Conservation (phyloP, 2,113 vertebrate species). For the Pterophyllum scalare region DNA sequence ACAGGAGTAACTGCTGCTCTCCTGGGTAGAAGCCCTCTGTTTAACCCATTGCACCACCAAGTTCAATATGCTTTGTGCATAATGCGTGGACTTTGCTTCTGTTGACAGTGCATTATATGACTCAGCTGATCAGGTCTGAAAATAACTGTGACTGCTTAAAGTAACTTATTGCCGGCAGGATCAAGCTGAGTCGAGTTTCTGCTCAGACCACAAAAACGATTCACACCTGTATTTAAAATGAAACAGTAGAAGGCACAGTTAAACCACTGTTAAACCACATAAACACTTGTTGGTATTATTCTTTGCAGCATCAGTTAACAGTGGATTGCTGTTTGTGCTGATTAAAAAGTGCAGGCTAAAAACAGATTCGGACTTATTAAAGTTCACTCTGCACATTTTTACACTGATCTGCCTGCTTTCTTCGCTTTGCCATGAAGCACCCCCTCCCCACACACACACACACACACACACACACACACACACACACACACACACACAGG, state of each 20-base stretch:
- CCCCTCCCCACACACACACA: no score
- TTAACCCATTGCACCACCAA: neutral
- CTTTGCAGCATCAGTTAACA: neutral
- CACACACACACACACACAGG: no score
- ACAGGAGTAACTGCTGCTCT: neutral
- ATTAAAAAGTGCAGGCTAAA: neutral
- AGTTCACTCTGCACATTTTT: no score
- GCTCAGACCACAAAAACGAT: neutral
- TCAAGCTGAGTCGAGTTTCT: neutral
- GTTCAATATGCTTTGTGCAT: neutral
- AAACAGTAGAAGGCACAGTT: neutral
- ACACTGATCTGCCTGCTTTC: no score
- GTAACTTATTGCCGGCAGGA: no score
- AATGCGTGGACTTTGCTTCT: neutral
- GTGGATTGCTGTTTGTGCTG: neutral
- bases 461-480: no score
- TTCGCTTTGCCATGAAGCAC: no score
- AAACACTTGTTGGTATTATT: neutral
- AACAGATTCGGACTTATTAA: neutral
- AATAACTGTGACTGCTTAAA: no score
- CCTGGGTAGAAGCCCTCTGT: neutral
- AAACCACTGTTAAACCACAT: neutral
- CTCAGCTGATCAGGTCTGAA: no score
- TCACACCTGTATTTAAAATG: neutral
- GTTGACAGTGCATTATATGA: neutral